Conservation (phyloP, 2,113 vertebrate species). For the Atractosteus spatula region DNA sequence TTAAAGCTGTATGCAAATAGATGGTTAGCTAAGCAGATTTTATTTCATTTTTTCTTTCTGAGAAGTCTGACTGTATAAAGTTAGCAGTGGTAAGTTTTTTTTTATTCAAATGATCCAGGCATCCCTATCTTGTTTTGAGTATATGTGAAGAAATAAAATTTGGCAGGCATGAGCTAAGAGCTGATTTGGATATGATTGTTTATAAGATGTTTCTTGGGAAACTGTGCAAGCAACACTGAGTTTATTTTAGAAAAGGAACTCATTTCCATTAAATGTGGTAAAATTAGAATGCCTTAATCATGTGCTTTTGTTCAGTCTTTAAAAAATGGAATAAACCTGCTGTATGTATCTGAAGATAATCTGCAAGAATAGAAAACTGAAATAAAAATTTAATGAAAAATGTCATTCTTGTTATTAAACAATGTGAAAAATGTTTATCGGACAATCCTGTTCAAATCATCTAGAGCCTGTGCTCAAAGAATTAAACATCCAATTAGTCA, state of each 20-base stretch:
- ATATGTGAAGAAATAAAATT: not conserved
- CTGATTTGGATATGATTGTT: conserved; percentile 17
- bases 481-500: too few species aligned
- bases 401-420: too few species aligned
- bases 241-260: conserved; percentile 33
- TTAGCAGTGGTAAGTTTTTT: not conserved
- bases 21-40: not conserved
- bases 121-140: not conserved
- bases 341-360: not conserved
- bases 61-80: too few species aligned
- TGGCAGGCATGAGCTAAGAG: not conserved
- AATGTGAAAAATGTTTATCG: too few species aligned
- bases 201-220: conserved; percentile 36
- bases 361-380: not conserved
- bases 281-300: conserved; percentile 34
- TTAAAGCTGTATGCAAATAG: not conserved
- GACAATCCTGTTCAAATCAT: too few species aligned
- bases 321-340: not conserved
- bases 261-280: conserved; percentile 24
- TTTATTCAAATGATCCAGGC: not conserved
- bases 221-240: conserved; percentile 14
- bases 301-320: not conserved
- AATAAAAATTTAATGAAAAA: too few species aligned
- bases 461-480: too few species aligned
- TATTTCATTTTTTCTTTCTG: not conserved